These are phyloP conservation scores for Amblyopsis rosae DNA, from an alignment of 2,113 vertebrate genomes.

Conservation along the genomic window DNA sequence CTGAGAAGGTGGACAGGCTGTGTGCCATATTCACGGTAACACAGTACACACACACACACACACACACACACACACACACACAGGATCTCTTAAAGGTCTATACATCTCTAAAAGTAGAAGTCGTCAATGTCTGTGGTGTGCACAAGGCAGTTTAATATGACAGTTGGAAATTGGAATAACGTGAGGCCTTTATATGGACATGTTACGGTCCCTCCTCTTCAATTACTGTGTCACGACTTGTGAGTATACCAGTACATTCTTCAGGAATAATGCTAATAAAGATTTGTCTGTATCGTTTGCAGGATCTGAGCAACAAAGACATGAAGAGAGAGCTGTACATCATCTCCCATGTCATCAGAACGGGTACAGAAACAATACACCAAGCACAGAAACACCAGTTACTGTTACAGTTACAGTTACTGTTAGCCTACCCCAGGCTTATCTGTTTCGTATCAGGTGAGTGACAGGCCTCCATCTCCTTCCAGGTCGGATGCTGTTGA, in stretches of 20 bases:
- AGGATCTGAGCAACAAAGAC: conserved; percentile 99
- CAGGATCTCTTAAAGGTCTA: not conserved
- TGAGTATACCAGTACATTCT: not conserved
- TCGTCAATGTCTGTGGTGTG: not conserved
- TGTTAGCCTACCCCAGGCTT: no score
- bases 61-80: conserved; percentile 1
- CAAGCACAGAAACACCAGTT: not conserved
- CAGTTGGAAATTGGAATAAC: no score
- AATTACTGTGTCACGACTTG: not conserved
- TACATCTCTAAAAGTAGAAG: no score
- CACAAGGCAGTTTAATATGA: no score
- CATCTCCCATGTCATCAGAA: conserved; percentile 93
- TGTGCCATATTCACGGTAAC: conserved; percentile 95
- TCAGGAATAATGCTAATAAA: not conserved
- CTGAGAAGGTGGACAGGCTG: conserved; percentile 93
- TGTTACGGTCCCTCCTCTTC: not conserved
- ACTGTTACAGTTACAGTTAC: no score
- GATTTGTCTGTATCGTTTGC: conserved; percentile 30
- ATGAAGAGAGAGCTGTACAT: conserved; percentile 98
- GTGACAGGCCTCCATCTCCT: not conserved
- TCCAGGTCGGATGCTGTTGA: conserved; percentile 92
- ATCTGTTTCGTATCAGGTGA: no score
- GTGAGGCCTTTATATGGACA: not conserved
- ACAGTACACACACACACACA: conserved; percentile 14
- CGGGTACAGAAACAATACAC: conserved; percentile 76